A percentile compares a stretch with the other conserved stretches of the same genome.
Evolutionary conservation across 2,113 vertebrate species (phyloP).

Genomic region (Lepus europaeus): DNA sequence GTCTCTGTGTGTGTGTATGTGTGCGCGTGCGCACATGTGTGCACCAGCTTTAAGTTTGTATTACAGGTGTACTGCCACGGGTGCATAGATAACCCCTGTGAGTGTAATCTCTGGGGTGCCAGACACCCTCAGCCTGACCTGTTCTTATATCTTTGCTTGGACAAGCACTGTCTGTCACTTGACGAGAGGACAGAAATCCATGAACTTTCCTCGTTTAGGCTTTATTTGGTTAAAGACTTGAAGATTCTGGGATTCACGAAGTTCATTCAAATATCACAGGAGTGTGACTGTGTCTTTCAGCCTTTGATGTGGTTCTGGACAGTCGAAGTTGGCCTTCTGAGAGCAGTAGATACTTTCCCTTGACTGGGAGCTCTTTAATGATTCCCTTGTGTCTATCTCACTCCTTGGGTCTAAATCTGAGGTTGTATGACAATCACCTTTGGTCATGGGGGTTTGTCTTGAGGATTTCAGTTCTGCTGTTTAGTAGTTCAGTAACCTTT

Average conservation of each 20-base stretch:
- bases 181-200: neutral
- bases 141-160: neutral
- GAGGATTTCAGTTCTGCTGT: conserved; percentile 22
- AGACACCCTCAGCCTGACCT: neutral
- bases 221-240: conserved; percentile 25
- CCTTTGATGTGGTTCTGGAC: neutral
- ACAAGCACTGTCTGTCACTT: neutral
- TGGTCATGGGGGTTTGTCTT: neutral
- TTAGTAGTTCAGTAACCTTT: neutral
- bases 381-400: neutral
- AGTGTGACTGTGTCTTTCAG: neutral
- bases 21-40: too few relatives aligned
- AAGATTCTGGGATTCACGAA: conserved; percentile 8
- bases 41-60: neutral
- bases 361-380: conserved; percentile 34
- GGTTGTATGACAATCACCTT: neutral
- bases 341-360: neutral
- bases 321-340: neutral
- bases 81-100: neutral
- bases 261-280: neutral
- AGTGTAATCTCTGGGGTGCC: neutral
- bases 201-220: conserved; percentile 5
- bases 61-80: neutral
- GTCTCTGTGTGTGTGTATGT: neutral
- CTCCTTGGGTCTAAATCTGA: conserved; percentile 7